Evolutionary conservation across 2,888 invertebrate genomes (phyloP).

Genomic region (Heliconius hortense): DNA sequence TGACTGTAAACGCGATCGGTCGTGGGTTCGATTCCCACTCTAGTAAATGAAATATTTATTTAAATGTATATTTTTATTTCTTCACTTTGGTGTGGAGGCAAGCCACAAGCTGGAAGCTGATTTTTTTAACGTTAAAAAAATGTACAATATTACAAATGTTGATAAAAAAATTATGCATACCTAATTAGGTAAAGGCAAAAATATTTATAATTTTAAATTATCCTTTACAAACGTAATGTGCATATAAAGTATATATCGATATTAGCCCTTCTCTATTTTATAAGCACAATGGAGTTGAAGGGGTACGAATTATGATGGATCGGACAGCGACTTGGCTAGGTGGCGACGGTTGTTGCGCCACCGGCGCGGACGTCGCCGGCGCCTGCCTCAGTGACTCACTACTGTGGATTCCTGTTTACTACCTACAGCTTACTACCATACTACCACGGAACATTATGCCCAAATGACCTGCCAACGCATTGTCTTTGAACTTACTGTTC

Average conservation of each 20-base stretch:
- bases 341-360: slow-evolving; percentile 49
- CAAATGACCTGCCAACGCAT: slow-evolving; percentile 79
- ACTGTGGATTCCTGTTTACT: slow-evolving; percentile 70
- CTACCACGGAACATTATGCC: slow-evolving; percentile 70
- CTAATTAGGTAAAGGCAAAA: no score
- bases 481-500: slow-evolving; percentile 76
- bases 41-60: no score
- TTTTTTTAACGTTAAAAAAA: no score
- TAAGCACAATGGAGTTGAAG: slow-evolving; percentile 49
- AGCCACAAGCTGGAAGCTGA: no score
- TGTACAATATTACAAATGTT: no score
- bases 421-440: slow-evolving; percentile 55
- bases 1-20: no score
- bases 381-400: slow-evolving; percentile 66
- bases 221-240: background rate
- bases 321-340: slow-evolving; percentile 43
- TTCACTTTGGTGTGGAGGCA: no score
- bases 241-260: slow-evolving; percentile 14
- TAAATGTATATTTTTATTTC: no score
- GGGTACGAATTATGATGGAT: slow-evolving; percentile 36
- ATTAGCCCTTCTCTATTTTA: slow-evolving; percentile 42
- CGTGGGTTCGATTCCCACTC: no score
- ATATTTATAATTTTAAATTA: no score
- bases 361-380: slow-evolving; percentile 50
- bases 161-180: no score